Evolutionary conservation across 2,113 vertebrate genomes (phyloP).

Genomic region (Puntigrus tetrazona): DNA sequence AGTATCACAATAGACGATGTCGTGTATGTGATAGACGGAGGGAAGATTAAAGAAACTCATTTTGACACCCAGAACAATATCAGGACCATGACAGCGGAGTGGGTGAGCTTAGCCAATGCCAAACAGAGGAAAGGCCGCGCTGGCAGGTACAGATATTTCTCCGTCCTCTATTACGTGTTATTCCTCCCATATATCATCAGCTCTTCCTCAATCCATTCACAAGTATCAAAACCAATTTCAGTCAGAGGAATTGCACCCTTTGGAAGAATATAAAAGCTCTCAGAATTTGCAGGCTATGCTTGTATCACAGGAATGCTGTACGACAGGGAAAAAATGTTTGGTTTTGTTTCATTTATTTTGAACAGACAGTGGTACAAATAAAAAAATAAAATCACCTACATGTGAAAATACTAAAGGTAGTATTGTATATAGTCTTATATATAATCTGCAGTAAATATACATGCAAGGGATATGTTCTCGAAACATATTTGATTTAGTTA

Average conservation of each 20-base stretch:
- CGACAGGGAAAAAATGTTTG: too few relatives aligned
- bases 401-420: too few relatives aligned
- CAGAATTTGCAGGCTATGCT: not conserved
- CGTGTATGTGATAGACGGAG: constrained; percentile 94
- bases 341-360: too few relatives aligned
- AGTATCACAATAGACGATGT: constrained; percentile 99
- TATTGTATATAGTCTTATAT: too few relatives aligned
- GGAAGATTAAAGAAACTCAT: constrained; percentile 97
- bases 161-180: not conserved
- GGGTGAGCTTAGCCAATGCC: constrained; percentile 96
- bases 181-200: not conserved
- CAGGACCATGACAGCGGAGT: constrained; percentile 94
- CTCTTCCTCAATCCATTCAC: constrained; percentile 4
- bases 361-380: too few relatives aligned
- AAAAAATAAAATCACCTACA: too few relatives aligned
- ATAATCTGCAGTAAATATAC: too few relatives aligned
- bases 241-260: not conserved
- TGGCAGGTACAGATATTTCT: constrained; percentile 80
- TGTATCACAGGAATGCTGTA: not conserved
- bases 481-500: too few relatives aligned
- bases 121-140: constrained; percentile 96
- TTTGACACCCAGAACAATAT: constrained; percentile 98
- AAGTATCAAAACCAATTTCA: constrained; percentile 16
- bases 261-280: not conserved
- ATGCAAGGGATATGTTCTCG: too few relatives aligned